Evolutionary conservation across 2,888 invertebrate species (phyloP).

Genomic region (Euspilapteryx auroguttella): DNA sequence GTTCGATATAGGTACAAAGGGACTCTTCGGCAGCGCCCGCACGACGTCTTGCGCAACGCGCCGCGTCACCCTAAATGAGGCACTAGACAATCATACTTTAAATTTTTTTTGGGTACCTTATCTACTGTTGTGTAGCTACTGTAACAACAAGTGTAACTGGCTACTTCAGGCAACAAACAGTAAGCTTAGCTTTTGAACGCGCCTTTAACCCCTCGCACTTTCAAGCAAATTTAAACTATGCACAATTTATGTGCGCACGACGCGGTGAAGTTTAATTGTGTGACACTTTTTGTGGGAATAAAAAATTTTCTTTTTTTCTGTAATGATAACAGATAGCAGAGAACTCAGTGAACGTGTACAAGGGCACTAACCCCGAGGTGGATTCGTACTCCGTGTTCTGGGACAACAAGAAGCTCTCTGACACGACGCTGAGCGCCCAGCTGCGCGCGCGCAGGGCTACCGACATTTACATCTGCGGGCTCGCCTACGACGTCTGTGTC

Average conservation of each 20-base stretch:
- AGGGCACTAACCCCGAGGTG: slow-evolving; percentile 91
- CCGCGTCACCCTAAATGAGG: no score
- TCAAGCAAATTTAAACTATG: not conserved
- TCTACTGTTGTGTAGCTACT: no score
- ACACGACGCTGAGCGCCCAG: slow-evolving; percentile 82
- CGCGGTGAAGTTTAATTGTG: not conserved
- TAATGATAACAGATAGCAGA: slow-evolving; percentile 63
- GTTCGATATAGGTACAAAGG: no score
- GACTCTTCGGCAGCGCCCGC: no score
- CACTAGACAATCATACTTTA: no score
- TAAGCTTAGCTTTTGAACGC: no score
- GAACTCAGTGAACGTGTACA: slow-evolving; percentile 79
- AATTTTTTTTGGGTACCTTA: no score
- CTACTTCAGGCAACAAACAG: no score
- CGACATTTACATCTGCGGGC: slow-evolving; percentile 92
- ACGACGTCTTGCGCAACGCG: no score
- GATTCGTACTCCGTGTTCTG: slow-evolving; percentile 98
- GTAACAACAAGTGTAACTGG: no score
- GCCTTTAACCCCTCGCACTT: no score
- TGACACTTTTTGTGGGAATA: not conserved
- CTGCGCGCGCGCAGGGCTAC: slow-evolving; percentile 79
- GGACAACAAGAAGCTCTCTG: slow-evolving; percentile 92
- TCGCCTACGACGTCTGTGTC: slow-evolving; percentile 95
- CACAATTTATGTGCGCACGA: not conserved
- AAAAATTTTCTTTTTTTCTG: not conserved